A percentile compares a stretch with the other conserved stretches of the same genome.
These are phyloP conservation scores for Hippocampus guttulatus DNA, from an alignment of 2,113 vertebrate species.

Conservation along the genomic window DNA sequence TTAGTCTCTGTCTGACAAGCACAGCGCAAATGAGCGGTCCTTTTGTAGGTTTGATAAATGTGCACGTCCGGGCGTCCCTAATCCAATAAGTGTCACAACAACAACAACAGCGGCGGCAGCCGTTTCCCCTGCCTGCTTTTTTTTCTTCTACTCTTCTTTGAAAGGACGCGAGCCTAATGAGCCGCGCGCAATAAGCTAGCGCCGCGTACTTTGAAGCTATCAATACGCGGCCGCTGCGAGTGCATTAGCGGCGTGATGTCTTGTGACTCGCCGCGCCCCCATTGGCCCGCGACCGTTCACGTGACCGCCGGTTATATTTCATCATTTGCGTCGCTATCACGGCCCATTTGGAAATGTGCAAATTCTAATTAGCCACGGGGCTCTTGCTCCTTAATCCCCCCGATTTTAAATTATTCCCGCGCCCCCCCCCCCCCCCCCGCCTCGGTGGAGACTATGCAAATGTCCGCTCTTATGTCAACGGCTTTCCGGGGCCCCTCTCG, in stretches of 20 bases:
- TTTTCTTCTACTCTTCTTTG: slow-evolving; percentile 67
- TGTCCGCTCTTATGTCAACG: slow-evolving; percentile 84
- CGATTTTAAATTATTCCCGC: slow-evolving; percentile 97
- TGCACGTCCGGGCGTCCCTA: background rate
- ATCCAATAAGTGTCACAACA: background rate
- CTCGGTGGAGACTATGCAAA: slow-evolving; percentile 97
- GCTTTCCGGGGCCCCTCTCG: slow-evolving; percentile 76
- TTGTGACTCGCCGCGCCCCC: slow-evolving; percentile 92
- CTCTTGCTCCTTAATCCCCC: slow-evolving; percentile 89
- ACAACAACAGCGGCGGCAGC: background rate
- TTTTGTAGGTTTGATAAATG: slow-evolving; percentile 2
- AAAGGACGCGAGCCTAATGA: slow-evolving; percentile 91
- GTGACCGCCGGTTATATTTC: slow-evolving; percentile 96
- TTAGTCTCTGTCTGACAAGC: background rate
- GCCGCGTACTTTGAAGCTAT: slow-evolving; percentile 97
- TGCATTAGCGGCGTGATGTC: slow-evolving; percentile 96
- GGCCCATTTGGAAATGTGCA: slow-evolving; percentile 99
- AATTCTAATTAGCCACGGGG: slow-evolving; percentile 97
- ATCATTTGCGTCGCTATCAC: slow-evolving; percentile 99
- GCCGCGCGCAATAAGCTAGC: slow-evolving; percentile 96
- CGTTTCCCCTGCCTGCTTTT: background rate
- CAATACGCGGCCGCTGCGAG: slow-evolving; percentile 92
- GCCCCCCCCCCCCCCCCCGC: slow-evolving; percentile 70
- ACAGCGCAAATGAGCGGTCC: background rate
- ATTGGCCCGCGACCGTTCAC: slow-evolving; percentile 67